phyloP scores from a whole-genome alignment of 1,140 invertebrate species.

The Pseudomyrmex flavicornis region DNA sequence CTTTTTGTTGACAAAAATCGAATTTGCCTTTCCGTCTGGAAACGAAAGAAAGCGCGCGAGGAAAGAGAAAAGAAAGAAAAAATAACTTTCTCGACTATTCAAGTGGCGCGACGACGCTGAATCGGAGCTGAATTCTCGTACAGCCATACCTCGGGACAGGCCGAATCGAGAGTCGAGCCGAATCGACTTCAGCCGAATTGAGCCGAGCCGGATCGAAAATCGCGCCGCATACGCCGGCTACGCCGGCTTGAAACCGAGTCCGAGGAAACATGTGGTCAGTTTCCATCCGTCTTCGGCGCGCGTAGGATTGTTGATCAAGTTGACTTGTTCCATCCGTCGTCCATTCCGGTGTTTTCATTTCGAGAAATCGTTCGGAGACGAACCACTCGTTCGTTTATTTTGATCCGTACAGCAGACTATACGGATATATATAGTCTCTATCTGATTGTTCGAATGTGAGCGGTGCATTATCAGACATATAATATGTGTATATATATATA shows the following conservation, averaged over 20 bases:
- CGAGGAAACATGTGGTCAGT: slow-evolving; percentile 43
- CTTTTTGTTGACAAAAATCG: too few species aligned
- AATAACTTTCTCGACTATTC: not conserved
- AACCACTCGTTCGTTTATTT: too few species aligned
- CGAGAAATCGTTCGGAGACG: not conserved
- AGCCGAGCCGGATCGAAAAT: not conserved
- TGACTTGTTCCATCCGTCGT: not conserved
- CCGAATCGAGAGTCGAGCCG: not conserved
- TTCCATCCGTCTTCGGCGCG: slow-evolving; percentile 36
- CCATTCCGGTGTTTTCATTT: not conserved
- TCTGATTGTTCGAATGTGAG: too few species aligned
- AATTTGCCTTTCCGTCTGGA: too few species aligned
- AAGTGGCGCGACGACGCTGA: not conserved
- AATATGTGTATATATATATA: too few species aligned
- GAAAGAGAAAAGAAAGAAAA: not conserved
- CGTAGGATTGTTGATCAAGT: slow-evolving; percentile 17
- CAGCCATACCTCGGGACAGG: not conserved
- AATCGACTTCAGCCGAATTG: not conserved
- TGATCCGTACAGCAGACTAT: too few species aligned
- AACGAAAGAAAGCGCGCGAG: too few species aligned
- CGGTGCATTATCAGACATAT: too few species aligned
- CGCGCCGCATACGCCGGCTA: not conserved
- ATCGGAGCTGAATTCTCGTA: not conserved
- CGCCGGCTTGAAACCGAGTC: not conserved
- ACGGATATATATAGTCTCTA: too few species aligned